These are phyloP conservation scores for Yoshiicerus persimilis DNA, from an alignment of 1,140 invertebrate species.

Conservation along the genomic window DNA sequence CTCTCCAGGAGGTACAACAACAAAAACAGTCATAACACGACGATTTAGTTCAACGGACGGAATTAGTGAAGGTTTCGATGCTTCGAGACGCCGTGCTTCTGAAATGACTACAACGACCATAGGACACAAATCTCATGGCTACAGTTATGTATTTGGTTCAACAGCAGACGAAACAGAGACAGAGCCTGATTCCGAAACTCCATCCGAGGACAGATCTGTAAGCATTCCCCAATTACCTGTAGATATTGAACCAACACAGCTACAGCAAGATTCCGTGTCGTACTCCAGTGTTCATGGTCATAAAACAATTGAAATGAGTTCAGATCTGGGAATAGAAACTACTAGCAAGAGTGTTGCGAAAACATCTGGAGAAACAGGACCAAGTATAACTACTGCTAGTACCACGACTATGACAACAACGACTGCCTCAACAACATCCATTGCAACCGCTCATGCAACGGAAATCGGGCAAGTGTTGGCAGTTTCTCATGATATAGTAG, in stretches of 20 bases:
- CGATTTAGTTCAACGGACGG: constrained; percentile 31
- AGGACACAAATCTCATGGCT: constrained; percentile 21
- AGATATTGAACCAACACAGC: not conserved
- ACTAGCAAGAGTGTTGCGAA: not conserved
- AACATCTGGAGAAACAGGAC: not conserved
- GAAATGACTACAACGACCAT: not conserved
- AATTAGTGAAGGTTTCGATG: not conserved
- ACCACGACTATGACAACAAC: not conserved
- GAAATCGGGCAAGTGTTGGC: not conserved
- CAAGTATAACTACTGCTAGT: not conserved
- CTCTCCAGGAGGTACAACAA: constrained; percentile 31
- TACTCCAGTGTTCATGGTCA: not conserved
- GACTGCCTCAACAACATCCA: not conserved
- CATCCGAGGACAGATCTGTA: not conserved
- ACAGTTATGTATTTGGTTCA: constrained; percentile 37
- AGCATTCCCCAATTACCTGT: not conserved
- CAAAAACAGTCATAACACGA: constrained; percentile 32
- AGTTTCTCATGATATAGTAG: not conserved
- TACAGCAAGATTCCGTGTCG: not conserved
- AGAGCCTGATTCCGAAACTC: not conserved
- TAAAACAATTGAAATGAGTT: not conserved
- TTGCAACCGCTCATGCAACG: not conserved
- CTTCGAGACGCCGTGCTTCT: not conserved
- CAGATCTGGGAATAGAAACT: not conserved
- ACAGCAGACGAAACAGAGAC: not conserved